phyloP scores from a whole-genome alignment of 2,797 vertebrate species.

The Emys orbicularis region DNA sequence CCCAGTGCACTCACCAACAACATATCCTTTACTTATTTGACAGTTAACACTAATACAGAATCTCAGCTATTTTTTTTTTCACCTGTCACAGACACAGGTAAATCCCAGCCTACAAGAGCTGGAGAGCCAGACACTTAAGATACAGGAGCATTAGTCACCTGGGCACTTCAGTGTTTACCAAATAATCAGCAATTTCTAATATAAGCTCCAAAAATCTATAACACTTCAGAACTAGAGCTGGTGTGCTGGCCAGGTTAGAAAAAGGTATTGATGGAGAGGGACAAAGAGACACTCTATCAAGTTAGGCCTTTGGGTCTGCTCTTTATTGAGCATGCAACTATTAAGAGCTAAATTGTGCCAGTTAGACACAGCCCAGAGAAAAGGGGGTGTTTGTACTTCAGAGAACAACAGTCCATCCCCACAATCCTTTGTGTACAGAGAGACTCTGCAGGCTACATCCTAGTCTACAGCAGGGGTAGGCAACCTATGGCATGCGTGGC shows the following conservation, averaged over 20 bases:
- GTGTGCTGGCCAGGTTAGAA: not conserved
- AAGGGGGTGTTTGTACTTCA: not conserved
- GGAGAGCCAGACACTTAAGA: not conserved
- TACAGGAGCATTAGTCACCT: not conserved
- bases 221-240: not conserved
- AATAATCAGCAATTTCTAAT: constrained; percentile 10
- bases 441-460: not conserved
- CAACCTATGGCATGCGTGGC: too few relatives aligned
- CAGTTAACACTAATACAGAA: not conserved
- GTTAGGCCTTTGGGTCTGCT: not conserved
- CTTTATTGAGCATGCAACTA: not conserved
- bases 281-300: not conserved
- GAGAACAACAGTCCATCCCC: not conserved
- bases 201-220: constrained; percentile 18
- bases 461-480: not conserved
- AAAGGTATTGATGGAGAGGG: not conserved
- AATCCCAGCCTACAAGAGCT: not conserved
- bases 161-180: not conserved
- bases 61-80: not conserved
- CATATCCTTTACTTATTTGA: not conserved
- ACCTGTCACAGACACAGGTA: not conserved
- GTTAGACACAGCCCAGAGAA: not conserved
- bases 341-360: not conserved
- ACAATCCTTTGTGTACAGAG: not conserved
- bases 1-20: not conserved